Percentiles rank a stretch among this genome's conserved stretches.
phyloP scores from a whole-genome alignment of 2,797 vertebrate species.

The Lagocephalus sceleratus region DNA sequence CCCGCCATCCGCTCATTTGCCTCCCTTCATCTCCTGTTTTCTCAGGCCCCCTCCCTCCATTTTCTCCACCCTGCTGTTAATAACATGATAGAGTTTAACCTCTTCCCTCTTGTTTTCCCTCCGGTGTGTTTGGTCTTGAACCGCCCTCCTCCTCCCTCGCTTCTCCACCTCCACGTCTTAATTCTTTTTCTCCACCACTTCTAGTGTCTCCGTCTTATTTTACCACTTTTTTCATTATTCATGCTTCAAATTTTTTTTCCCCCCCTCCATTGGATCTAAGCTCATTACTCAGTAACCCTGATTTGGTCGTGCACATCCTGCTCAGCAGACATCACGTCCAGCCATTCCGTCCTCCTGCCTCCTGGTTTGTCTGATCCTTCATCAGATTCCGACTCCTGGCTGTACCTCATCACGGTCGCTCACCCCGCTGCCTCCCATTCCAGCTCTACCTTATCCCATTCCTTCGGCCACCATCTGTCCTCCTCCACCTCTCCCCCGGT shows the following conservation, averaged over 20 bases:
- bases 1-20: conserved; percentile 18
- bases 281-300: conserved; percentile 57
- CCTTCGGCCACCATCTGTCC: conserved; percentile 57
- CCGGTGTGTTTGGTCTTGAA: conserved; percentile 50
- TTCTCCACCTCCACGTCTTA: conserved; percentile 6
- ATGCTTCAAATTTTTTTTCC: conserved; percentile 46
- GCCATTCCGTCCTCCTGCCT: conserved; percentile 14
- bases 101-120: conserved; percentile 41
- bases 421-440: conserved; percentile 39
- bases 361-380: conserved; percentile 23
- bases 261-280: conserved; percentile 45
- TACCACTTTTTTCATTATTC: conserved; percentile 57
- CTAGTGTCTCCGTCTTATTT: conserved; percentile 41
- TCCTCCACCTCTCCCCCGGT: conserved; percentile 38
- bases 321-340: conserved; percentile 39
- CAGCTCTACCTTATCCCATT: conserved; percentile 54
- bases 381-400: conserved; percentile 30
- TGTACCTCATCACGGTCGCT: conserved; percentile 54
- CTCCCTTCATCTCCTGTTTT: conserved; percentile 26
- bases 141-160: neutral
- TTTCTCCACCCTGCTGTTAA: conserved; percentile 46
- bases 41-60: conserved; percentile 23
- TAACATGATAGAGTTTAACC: conserved; percentile 61
- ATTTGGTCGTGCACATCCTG: conserved; percentile 36
- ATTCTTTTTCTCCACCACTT: conserved; percentile 13